Conservation (phyloP, 2,888 invertebrate genomes). For the Rhagium mordax region DNA sequence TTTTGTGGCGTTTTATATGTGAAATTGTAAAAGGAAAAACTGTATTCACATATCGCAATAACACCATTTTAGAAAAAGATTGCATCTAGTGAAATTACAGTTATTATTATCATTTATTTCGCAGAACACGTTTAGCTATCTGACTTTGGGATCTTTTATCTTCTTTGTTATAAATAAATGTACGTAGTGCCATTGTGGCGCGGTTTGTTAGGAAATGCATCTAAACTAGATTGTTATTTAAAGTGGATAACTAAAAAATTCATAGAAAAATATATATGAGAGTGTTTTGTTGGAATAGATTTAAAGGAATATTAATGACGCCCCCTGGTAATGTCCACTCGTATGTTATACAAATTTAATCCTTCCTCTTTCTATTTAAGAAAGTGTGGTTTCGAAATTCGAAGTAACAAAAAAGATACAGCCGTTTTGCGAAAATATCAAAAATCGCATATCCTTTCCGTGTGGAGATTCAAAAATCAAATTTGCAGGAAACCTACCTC, state of each 20-base stretch:
- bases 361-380: too few relatives aligned
- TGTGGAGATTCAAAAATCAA: too few relatives aligned
- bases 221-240: not conserved
- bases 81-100: slow-evolving; percentile 34
- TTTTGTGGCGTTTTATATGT: slow-evolving; percentile 5
- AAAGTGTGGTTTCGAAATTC: too few relatives aligned
- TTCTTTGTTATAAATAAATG: slow-evolving; percentile 26
- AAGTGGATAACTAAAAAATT: not conserved
- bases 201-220: not conserved
- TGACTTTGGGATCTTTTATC: slow-evolving; percentile 17
- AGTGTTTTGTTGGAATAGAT: too few relatives aligned
- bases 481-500: too few relatives aligned
- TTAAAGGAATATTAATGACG: too few relatives aligned
- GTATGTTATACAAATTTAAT: too few relatives aligned
- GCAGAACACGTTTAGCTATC: slow-evolving; percentile 31
- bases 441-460: too few relatives aligned
- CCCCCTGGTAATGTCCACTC: too few relatives aligned
- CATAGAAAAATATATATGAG: not conserved
- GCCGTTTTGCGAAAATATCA: too few relatives aligned
- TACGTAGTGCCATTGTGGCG: slow-evolving; percentile 9
- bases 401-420: too few relatives aligned
- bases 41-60: slow-evolving; percentile 22
- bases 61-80: slow-evolving; percentile 27
- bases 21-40: slow-evolving; percentile 15
- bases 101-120: slow-evolving; percentile 38